phyloP scores from a whole-genome alignment of 2,797 vertebrate species.

The Falco novaeseelandiae region DNA sequence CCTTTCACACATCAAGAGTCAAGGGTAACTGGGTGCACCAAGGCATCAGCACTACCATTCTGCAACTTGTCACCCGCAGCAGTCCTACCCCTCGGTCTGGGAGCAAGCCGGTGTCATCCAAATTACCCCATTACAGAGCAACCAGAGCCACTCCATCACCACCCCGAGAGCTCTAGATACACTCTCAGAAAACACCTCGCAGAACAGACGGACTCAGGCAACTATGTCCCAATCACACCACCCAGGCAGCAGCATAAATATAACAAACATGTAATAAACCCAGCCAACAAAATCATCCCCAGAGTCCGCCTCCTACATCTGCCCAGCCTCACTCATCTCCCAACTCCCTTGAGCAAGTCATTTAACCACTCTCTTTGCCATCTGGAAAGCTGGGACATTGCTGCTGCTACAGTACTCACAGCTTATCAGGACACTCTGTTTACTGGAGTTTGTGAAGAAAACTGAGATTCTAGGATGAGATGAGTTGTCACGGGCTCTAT shows the following conservation, averaged over 20 bases:
- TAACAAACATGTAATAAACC: not conserved
- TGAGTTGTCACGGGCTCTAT: conserved; percentile 17
- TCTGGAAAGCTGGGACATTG: conserved; percentile 2
- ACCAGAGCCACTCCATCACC: not conserved
- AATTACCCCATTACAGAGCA: rapidly evolving
- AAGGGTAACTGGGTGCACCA: not conserved
- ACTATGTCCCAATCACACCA: not conserved
- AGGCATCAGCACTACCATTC: not conserved
- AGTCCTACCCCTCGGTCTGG: not conserved
- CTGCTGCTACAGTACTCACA: not conserved
- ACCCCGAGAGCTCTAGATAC: rapidly evolving
- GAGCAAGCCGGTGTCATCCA: not conserved
- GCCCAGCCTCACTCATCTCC: conserved; percentile 18
- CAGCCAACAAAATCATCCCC: conserved; percentile 25
- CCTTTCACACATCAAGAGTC: not conserved
- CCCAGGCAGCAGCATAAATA: not conserved
- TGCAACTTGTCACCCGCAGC: not conserved
- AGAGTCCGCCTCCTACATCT: conserved; percentile 1
- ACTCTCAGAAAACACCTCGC: not conserved
- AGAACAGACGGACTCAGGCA: not conserved
- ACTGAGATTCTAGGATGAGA: conserved; percentile 28
- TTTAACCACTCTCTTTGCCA: not conserved
- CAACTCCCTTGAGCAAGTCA: not conserved
- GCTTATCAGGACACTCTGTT: conserved; percentile 24
- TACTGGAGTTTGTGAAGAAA: conserved; percentile 18